Evolutionary conservation across 37 sponge, comb jelly and placozoan species (phyloP), one percentile per base, ranked within the genome.

Genomic region (Lycopodina hypogea): DNA sequence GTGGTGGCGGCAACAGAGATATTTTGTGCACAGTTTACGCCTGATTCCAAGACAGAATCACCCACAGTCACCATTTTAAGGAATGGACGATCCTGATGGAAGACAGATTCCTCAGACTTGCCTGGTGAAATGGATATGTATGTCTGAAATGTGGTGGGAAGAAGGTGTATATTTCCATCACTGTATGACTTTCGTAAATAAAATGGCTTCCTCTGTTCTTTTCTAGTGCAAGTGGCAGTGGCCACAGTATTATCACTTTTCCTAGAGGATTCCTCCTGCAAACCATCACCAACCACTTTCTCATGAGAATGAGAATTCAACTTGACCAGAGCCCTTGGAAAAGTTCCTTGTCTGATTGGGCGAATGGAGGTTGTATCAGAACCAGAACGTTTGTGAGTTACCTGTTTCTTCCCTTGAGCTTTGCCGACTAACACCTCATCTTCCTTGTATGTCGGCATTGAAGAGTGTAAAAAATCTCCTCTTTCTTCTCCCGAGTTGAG

Each of bases 151-250:
- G 18, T 38, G 42, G 59, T 17, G 7, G 28, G 3, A 15, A 76
- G 41, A 22, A n/a, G 24, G 15, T 33, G 69, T 0, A 84, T 30
- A 29, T 77, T 77, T 21, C 84, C 62, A 24, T 84, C 84, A 38
- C 84, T 84, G 71, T 63, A 77, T 28, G 84, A 77, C 62, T 77
- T 77, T 37, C 40, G 71, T 0, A 48, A 39, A 22, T 23, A 58
- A 61, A 67, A 67, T 18, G 35, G 33, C 62, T 22, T n/a, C 48
- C 56, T 60, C 62, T 26, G 61, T 23, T 69, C 80, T 39, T 26
- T 36, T 21, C 24, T 42, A 23, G 0, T 61, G 14, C 36, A 18
- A 41, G 22, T 45, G 9, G 48, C 2, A 60, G 29, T 60, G 61
- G 4, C 12, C 61, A 3, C 61, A 29, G 12, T 12, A 4, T 7